phyloP scores from a whole-genome alignment of 2,888 invertebrate genomes.

The Augiades crinisus region DNA sequence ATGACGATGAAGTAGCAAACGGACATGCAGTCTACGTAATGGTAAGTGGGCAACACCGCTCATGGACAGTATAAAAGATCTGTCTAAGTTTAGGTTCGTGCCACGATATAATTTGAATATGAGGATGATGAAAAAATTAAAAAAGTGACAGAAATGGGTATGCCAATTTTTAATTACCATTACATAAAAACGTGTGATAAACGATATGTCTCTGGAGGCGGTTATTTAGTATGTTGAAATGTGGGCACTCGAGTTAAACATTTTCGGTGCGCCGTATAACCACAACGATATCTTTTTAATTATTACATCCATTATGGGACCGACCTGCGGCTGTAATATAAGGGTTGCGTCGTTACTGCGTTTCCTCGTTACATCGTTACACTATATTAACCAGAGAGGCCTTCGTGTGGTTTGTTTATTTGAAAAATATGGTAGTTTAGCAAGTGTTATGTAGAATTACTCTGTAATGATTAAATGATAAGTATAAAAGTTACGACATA shows the following conservation, averaged over 20 bases:
- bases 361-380: background rate
- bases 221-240: constrained; percentile 4
- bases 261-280: constrained; percentile 1
- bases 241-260: background rate
- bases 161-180: background rate
- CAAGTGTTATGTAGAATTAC: too few relatives aligned
- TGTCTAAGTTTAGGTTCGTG: too few relatives aligned
- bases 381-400: background rate
- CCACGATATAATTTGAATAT: too few relatives aligned
- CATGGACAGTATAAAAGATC: too few relatives aligned
- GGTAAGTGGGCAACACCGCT: too few relatives aligned
- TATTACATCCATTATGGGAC: constrained; percentile 5
- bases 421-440: too few relatives aligned
- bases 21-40: too few relatives aligned
- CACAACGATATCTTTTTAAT: constrained; percentile 13
- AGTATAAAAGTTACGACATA: too few relatives aligned
- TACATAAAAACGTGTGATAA: background rate
- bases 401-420: too few relatives aligned
- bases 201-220: constrained; percentile 6
- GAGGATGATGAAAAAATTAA: background rate
- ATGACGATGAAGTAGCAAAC: too few relatives aligned
- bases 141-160: background rate
- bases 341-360: background rate
- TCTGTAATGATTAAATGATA: too few relatives aligned
- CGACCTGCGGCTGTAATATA: background rate